Conservation (phyloP, 2,113 vertebrate genomes). For the Tangachromis dhanisi region DNA sequence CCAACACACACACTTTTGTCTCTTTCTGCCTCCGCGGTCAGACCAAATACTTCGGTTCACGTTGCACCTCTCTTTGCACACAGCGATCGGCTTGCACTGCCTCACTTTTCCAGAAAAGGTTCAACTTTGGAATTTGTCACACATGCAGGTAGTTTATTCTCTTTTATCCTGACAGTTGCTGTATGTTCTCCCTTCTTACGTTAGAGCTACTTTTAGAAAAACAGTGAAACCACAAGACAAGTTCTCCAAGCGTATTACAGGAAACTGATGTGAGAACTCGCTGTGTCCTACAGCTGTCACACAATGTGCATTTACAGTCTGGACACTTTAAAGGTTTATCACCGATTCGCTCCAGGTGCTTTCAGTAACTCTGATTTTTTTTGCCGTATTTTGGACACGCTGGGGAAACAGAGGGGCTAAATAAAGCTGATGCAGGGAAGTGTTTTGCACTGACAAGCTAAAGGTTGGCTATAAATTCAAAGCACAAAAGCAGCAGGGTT, state of each 20-base stretch:
- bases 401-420: neutral
- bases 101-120: neutral
- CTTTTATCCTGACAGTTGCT: neutral
- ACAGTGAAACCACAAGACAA: neutral
- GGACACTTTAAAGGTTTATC: neutral
- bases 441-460: neutral
- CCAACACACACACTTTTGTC: neutral
- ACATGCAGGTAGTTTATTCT: neutral
- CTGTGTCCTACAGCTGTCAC: neutral
- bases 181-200: neutral
- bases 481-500: neutral
- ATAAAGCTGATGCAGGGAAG: neutral
- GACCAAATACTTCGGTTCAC: neutral
- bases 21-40: conserved; percentile 8
- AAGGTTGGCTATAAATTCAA: neutral
- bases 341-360: accelerated
- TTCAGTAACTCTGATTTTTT: neutral
- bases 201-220: neutral
- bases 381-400: neutral
- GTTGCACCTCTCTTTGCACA: neutral
- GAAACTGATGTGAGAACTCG: neutral
- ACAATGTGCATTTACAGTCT: neutral
- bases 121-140: neutral
- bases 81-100: neutral
- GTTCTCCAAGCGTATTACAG: neutral